Evolutionary conservation across 2,888 invertebrate species (phyloP).

Genomic region (Frankliniella intonsa): DNA sequence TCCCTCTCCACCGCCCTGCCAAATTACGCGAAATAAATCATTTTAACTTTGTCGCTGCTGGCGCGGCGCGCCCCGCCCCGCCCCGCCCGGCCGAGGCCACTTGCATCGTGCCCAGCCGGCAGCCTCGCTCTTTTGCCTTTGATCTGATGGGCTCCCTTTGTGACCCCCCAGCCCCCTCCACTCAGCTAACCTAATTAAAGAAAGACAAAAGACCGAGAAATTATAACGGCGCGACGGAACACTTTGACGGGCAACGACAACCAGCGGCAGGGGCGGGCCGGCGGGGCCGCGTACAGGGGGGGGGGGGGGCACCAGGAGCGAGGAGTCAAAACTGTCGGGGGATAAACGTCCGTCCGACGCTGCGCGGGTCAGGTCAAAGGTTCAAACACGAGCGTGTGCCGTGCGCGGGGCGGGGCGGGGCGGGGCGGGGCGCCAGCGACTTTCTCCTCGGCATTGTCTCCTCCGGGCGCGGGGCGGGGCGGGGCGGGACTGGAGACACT

Average conservation of each 20-base stretch:
- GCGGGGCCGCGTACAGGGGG: neutral
- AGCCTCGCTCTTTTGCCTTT: neutral
- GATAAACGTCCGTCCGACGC: too few species aligned
- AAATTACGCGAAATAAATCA: slow-evolving; percentile 19
- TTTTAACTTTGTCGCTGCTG: slow-evolving; percentile 2
- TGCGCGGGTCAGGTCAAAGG: neutral
- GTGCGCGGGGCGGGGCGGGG: neutral
- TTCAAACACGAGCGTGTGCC: neutral
- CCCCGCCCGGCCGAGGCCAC: neutral
- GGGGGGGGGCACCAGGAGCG: neutral
- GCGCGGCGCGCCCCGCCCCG: neutral
- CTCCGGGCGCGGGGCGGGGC: too few species aligned
- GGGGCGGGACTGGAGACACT: too few species aligned
- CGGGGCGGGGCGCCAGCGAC: neutral
- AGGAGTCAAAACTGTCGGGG: too few species aligned
- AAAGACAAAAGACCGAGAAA: slow-evolving; percentile 25
- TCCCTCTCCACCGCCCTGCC: neutral
- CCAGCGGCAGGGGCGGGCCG: neutral
- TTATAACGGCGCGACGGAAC: slow-evolving; percentile 17
- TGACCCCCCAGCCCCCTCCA: neutral
- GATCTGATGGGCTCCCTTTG: neutral
- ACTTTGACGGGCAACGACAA: slow-evolving; percentile 1
- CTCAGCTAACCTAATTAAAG: slow-evolving; percentile 19
- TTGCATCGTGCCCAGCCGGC: neutral
- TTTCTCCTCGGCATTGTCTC: too few species aligned